Percentiles rank a stretch among this genome's conserved stretches.
phyloP scores from a whole-genome alignment of 2,113 vertebrate species.

The Melospiza melodia region DNA sequence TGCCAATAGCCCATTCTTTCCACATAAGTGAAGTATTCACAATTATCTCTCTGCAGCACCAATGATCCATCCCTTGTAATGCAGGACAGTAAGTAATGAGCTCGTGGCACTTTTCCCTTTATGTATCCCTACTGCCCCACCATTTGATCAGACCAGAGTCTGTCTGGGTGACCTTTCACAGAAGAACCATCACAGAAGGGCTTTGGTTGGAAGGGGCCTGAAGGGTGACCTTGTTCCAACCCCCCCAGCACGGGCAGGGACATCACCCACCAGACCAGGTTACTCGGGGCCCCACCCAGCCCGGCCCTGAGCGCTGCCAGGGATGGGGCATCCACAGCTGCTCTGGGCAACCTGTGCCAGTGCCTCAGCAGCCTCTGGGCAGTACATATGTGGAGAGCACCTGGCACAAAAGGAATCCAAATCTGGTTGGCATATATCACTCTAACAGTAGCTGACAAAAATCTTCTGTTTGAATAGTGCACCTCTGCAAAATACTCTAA shows the following conservation, averaged over 20 bases:
- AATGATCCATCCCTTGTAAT: not conserved
- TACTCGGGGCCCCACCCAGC: not conserved
- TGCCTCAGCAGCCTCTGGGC: not conserved
- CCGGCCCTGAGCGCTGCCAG: not conserved
- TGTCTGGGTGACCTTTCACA: too few species aligned
- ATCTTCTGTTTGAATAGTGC: not conserved
- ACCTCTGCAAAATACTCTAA: not conserved
- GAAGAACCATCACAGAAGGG: too few species aligned
- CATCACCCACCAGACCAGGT: not conserved
- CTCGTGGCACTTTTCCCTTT: not conserved
- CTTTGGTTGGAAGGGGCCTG: not conserved
- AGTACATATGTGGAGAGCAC: not conserved
- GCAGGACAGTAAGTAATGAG: not conserved
- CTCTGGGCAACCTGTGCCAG: not conserved
- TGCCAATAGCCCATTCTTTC: not conserved
- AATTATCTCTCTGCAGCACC: not conserved
- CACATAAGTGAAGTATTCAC: not conserved
- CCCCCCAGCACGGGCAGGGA: accelerated
- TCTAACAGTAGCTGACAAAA: not conserved
- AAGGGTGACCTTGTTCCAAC: not conserved
- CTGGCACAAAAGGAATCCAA: not conserved
- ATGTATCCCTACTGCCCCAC: not conserved
- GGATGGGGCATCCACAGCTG: not conserved
- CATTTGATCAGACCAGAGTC: not conserved
- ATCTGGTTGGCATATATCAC: not conserved